phyloP scores from a whole-genome alignment of 2,113 vertebrate genomes.

The Regulus satrapa region DNA sequence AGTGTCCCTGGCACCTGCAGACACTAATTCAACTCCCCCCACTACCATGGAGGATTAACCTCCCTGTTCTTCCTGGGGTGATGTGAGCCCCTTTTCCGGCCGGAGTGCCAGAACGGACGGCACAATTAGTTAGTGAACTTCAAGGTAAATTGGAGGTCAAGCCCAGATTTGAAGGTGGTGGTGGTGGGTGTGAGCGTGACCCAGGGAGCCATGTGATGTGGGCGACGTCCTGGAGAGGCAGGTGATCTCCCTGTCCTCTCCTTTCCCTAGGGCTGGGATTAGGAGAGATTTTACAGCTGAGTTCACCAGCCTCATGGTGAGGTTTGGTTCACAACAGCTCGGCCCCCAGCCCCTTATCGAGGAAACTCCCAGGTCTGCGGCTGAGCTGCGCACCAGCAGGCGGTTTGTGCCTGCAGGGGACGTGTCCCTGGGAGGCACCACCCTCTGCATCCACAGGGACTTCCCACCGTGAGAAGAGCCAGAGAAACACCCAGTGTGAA shows the following conservation, averaged over 20 bases:
- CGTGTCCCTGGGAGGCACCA: not conserved
- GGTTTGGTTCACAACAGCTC: not conserved
- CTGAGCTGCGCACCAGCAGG: not conserved
- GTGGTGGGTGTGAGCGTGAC: not conserved
- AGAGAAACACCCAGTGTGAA: not conserved
- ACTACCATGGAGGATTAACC: not conserved
- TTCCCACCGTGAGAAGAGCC: not conserved
- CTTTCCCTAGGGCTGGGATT: constrained; percentile 38
- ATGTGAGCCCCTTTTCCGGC: not conserved
- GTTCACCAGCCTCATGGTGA: not conserved
- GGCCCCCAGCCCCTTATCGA: not conserved
- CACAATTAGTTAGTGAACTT: not conserved
- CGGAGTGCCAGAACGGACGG: not conserved
- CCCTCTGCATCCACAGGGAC: fast-evolving
- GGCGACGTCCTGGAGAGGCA: not conserved
- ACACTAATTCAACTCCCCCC: not conserved
- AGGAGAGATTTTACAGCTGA: constrained; percentile 50
- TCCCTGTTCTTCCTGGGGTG: not conserved
- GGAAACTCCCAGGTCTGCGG: not conserved
- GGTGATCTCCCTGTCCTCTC: constrained; percentile 16
- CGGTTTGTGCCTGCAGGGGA: fast-evolving
- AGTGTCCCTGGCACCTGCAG: fast-evolving
- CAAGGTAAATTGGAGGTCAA: constrained; percentile 58
- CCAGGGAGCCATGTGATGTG: constrained; percentile 34
- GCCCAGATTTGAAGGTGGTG: constrained; percentile 46